Evolutionary conservation across 2,113 vertebrate species (phyloP).

Genomic region (Monopterus albus): DNA sequence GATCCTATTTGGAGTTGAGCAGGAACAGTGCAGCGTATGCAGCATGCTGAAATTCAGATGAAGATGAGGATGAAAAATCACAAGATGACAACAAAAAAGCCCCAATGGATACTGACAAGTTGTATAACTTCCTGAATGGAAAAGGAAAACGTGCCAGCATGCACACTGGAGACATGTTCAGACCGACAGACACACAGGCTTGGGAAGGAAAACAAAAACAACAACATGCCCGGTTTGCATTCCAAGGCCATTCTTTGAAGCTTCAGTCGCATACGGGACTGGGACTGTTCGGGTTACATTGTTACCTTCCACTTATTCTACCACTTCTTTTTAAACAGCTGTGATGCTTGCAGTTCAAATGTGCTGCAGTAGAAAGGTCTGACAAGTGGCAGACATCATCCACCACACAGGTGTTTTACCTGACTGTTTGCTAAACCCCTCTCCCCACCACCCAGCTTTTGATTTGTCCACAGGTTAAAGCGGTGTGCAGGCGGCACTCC

Average conservation of each 20-base stretch:
- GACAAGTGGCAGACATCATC: not conserved
- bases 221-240: constrained; percentile 81
- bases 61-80: constrained; percentile 40
- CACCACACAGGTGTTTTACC: not conserved
- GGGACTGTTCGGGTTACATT: not conserved
- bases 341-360: constrained; percentile 4
- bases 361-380: constrained; percentile 12
- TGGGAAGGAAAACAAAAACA: not conserved
- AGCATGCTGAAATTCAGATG: constrained; percentile 63
- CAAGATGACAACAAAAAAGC: constrained; percentile 20
- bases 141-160: constrained; percentile 47
- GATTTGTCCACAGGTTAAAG: too few relatives aligned
- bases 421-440: constrained; percentile 4
- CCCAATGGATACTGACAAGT: constrained; percentile 24
- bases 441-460: not conserved
- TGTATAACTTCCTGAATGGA: constrained; percentile 61
- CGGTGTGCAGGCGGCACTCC: too few relatives aligned
- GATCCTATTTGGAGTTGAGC: constrained; percentile 4
- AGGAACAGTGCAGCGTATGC: constrained; percentile 48
- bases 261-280: constrained; percentile 43
- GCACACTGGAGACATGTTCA: constrained; percentile 53
- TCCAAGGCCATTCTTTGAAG: constrained; percentile 84
- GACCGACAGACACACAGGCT: constrained; percentile 25
- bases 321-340: not conserved
- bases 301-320: not conserved